Base-by-base conservation (phyloP, 2,797 vertebrate genomes). In the Karalla daura region DNA sequence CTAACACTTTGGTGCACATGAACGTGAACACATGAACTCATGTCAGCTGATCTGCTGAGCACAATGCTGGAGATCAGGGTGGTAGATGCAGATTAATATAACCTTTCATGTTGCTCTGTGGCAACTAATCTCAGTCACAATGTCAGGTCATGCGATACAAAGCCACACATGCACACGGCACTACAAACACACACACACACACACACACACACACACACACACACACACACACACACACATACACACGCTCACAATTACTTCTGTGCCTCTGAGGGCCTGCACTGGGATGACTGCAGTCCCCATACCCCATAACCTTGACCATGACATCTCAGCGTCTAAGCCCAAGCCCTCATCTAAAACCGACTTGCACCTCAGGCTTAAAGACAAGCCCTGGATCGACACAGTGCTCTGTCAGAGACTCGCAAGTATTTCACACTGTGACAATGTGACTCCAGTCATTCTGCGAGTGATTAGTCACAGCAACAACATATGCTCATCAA, bases 101-200 rank as follows among this genome's bases (percentile, higher is more conserved):
- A 68, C 67, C 76, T 76, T 82, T 86, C 78, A 87, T 74, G 82
- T 77, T 64, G 70, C 37, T 71, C 67, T 53, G 47, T 14, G 37
- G 50, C 25, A 18, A 73, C 71, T 89, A 87, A 87, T 85, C 87
- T 79, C 71, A 82, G 74, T 83, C 85, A 83, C 85, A 87, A 86
- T 73, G 87, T 70, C 81, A 75, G 63, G 64, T 81, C 76, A 86
- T 78, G 72, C 54, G 32, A 71, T 7, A 35, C 39, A 83, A 79
- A 75, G 35, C 7, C 39, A 47, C 44, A 32, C 63, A 36, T 30
- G n/a, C 61, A 46, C 37, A 65, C 21, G 23, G 12, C 25, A 37
- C 35, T 24, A 15, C 33, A 52, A 39, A 46, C 44, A 32, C 63
- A 32, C 33, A n/a, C 63, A 41, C 32, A 61, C 21, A 27, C 18